phyloP scores from a whole-genome alignment of 2,113 vertebrate genomes.

The Dicentrarchus labrax region DNA sequence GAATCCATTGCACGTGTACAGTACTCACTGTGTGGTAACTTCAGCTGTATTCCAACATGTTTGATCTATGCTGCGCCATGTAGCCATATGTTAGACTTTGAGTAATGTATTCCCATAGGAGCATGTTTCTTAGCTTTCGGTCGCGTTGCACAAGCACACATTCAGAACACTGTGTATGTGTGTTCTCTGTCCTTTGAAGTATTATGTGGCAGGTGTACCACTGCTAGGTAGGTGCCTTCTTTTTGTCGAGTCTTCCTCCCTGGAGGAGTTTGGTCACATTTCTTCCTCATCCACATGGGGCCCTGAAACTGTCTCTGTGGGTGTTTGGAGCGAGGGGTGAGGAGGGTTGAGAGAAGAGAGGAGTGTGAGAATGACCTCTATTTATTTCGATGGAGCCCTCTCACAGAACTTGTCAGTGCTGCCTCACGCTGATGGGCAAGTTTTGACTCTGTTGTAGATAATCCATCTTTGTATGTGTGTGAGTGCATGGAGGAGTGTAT shows the following conservation, averaged over 20 bases:
- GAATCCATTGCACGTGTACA: slow-evolving; percentile 20
- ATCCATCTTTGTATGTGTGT: slow-evolving; percentile 50
- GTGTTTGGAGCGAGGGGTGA: slow-evolving; percentile 42
- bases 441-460: slow-evolving; percentile 70
- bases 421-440: slow-evolving; percentile 71
- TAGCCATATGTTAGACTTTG: slow-evolving; percentile 44
- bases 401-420: slow-evolving; percentile 59
- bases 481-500: slow-evolving; percentile 8
- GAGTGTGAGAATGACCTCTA: slow-evolving; percentile 70
- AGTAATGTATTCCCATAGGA: slow-evolving; percentile 69
- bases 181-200: slow-evolving; percentile 71
- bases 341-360: slow-evolving; percentile 35
- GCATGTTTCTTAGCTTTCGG: slow-evolving; percentile 54
- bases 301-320: slow-evolving; percentile 56
- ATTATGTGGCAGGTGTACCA: slow-evolving; percentile 70
- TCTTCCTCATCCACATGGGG: slow-evolving; percentile 62
- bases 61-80: slow-evolving; percentile 57
- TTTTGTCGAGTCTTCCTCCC: slow-evolving; percentile 57
- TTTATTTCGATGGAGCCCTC: slow-evolving; percentile 73
- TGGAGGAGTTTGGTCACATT: slow-evolving; percentile 61
- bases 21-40: slow-evolving; percentile 47
- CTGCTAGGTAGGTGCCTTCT: slow-evolving; percentile 56
- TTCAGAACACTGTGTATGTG: slow-evolving; percentile 52
- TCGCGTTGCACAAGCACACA: slow-evolving; percentile 31
- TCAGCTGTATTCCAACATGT: slow-evolving; percentile 52